Base-by-base conservation (phyloP, 2,113 vertebrate genomes). In the Centropus bengalensis region DNA sequence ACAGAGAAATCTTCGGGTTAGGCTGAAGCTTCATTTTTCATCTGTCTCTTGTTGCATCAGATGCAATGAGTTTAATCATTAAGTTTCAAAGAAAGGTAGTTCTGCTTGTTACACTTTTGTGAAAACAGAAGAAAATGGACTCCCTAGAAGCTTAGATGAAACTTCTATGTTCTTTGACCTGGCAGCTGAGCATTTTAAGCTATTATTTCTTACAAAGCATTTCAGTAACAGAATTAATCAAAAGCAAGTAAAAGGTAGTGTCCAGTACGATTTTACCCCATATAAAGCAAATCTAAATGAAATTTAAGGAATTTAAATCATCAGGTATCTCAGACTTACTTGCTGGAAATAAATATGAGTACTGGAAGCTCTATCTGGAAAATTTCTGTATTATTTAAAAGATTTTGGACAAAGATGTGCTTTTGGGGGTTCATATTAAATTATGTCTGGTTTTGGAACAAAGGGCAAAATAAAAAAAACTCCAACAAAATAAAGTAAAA, bases 71-170 rank as follows among this genome's bases (percentile, higher is more conserved):
- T 88, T 86, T 89, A 71, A 59, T 80, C 18, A 83, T 63, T 60
- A 86, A 36, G 92, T 67, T 79, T 73, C 28, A 33, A 85, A 92
- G 56, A 68, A 71, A 85, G 51, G 12, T 44, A 14, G 4, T 88
- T 94, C 52, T 96, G 54, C 14, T 69, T 88, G 24, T 84, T 91
- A 89, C 27, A 44, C 91, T 49, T 82, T 67, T 70, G 67, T 84
- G 64, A 78, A 79, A 86, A 86, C 17, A 55, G 47, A 92, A 96
- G 92, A 94, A 95, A 96, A 93, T 78, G 3, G 91, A 63, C 54
- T 86, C 62, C 66, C 73, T 47, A 91, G 74, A 92, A 93, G 93
- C 15, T 66, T 70, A 76, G 20, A 32, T 74, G 69, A 92, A 82
- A 44, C 16, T 82, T 88, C 59, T 95, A 8, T 76, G 54, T 75